Percentiles rank a stretch among this genome's conserved stretches.
These are phyloP conservation scores for Slavum lentiscoides DNA, from an alignment of 2,888 invertebrate genomes.

Conservation along the genomic window DNA sequence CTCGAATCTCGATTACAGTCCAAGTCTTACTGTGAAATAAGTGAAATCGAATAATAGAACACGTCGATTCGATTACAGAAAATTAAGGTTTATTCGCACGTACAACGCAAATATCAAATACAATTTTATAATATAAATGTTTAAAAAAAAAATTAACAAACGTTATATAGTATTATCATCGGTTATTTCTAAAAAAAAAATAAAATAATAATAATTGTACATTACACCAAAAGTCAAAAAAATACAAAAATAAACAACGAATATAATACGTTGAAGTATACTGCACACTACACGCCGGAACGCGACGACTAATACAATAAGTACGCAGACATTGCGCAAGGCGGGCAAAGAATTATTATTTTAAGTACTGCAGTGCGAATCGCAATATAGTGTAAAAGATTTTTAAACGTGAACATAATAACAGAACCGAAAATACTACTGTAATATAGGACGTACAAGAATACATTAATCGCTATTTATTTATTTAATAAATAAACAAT, in stretches of 20 bases:
- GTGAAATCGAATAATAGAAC: background rate
- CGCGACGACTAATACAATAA: too few species aligned
- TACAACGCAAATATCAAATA: constrained; percentile 20
- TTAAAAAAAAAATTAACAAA: constrained; percentile 15
- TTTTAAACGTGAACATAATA: background rate
- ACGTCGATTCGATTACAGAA: background rate
- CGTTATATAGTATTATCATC: background rate
- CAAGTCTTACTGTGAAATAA: background rate
- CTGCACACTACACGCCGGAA: too few species aligned
- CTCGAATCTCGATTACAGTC: too few species aligned
- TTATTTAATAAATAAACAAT: background rate
- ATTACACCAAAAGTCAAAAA: constrained; percentile 28
- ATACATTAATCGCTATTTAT: background rate
- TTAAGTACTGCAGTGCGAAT: constrained; percentile 1
- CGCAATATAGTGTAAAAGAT: background rate
- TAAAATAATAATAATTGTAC: background rate
- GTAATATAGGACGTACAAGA: too few species aligned
- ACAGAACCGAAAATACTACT: background rate
- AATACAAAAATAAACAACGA: background rate
- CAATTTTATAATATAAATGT: background rate
- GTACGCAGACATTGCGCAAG: background rate
- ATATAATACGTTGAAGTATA: background rate
- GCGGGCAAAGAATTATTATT: background rate
- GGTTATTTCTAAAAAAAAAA: constrained; percentile 7
- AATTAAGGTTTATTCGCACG: constrained; percentile 37